A percentile compares a stretch with the other conserved stretches of the same genome.
Conservation (phyloP, 2,113 vertebrate genomes). For the Grallaria varia region DNA sequence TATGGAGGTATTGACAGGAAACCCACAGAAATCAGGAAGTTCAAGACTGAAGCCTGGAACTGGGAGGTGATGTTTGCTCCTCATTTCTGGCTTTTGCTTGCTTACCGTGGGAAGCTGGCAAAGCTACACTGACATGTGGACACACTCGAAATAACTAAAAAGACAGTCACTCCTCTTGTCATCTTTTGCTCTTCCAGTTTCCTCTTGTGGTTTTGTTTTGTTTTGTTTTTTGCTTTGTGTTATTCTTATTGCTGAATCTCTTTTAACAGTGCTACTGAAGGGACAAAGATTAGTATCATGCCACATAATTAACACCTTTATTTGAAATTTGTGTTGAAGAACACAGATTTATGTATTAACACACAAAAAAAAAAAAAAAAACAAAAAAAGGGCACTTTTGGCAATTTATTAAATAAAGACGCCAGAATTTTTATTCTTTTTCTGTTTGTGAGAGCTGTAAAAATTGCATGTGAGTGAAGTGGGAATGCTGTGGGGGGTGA, state of each 20-base stretch:
- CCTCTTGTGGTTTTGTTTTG: too few species aligned
- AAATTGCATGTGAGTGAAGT: neutral
- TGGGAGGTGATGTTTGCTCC: neutral
- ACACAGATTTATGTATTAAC: neutral
- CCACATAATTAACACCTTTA: neutral
- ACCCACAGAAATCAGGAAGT: neutral
- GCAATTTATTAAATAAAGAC: neutral
- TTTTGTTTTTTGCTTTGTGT: neutral
- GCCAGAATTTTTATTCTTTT: neutral
- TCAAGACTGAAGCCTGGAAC: neutral
- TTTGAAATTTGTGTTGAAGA: neutral
- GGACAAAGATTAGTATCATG: neutral
- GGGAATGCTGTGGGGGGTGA: neutral
- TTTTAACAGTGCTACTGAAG: neutral
- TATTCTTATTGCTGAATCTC: neutral
- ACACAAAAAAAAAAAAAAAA: neutral
- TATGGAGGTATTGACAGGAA: neutral
- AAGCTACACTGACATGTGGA: neutral
- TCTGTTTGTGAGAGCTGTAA: neutral
- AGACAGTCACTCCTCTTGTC: neutral
- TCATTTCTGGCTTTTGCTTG: neutral
- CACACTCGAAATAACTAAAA: neutral
- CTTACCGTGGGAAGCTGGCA: neutral
- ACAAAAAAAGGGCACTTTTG: neutral
- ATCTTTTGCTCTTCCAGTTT: neutral